These are phyloP conservation scores for Geodia barretti DNA, from an alignment of 37 sponge, comb jelly and placozoan species.

Conservation along the genomic window DNA sequence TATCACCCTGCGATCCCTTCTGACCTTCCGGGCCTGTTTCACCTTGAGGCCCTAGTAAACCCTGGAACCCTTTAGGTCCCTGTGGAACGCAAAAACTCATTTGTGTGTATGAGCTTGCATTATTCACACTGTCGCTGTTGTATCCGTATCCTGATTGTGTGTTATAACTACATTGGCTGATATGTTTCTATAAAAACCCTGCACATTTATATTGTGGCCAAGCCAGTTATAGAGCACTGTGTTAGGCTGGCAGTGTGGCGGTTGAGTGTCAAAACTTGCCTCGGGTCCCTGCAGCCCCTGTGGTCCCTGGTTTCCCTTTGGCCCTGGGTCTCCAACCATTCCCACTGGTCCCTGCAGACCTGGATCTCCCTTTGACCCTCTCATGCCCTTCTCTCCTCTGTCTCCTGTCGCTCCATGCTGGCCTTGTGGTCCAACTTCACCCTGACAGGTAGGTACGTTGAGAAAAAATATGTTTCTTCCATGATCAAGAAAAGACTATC, in stretches of 20 bases:
- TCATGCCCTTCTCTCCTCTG: slow-evolving; percentile 59
- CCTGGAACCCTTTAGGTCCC: slow-evolving; percentile 62
- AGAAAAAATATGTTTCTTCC: neutral
- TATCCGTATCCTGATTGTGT: neutral
- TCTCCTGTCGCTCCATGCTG: slow-evolving; percentile 60
- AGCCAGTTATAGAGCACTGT: too few species aligned
- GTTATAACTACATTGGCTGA: too few species aligned
- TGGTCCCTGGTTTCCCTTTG: slow-evolving; percentile 58
- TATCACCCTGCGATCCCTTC: slow-evolving; percentile 57
- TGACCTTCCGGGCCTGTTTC: slow-evolving; percentile 42
- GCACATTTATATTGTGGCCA: too few species aligned
- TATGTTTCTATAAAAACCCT: too few species aligned
- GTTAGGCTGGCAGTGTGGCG: too few species aligned
- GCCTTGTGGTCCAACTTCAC: slow-evolving; percentile 43
- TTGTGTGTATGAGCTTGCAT: neutral
- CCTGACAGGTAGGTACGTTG: slow-evolving; percentile 31
- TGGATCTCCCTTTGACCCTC: slow-evolving; percentile 50
- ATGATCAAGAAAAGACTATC: neutral
- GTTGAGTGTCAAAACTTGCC: slow-evolving; percentile 5
- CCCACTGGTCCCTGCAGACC: slow-evolving; percentile 50
- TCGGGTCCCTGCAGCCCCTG: slow-evolving; percentile 60
- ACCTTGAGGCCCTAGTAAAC: slow-evolving; percentile 30
- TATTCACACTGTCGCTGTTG: neutral
- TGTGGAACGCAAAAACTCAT: neutral
- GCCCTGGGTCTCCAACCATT: slow-evolving; percentile 38